These are phyloP conservation scores for Motacilla tschutschensis DNA, from an alignment of 2,113 vertebrate species.

Conservation along the genomic window DNA sequence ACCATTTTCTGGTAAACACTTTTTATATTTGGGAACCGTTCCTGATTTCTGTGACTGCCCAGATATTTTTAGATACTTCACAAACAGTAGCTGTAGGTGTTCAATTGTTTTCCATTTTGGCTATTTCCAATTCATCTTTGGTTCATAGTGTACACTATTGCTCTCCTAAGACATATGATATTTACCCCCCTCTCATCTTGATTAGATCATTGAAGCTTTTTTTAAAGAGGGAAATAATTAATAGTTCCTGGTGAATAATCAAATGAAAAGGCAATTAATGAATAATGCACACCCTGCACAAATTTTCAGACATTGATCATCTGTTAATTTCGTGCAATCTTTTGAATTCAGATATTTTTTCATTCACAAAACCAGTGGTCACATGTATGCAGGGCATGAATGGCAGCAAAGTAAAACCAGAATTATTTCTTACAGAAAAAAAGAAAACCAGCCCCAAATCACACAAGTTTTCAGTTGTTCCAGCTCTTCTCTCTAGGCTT, in stretches of 20 bases:
- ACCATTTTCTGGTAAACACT: not conserved
- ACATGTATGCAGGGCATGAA: not conserved
- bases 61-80: conserved; percentile 19
- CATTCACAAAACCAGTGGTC: not conserved
- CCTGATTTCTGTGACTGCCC: not conserved
- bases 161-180: not conserved
- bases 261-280: conserved; percentile 42
- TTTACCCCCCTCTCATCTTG: not conserved
- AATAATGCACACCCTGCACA: conserved; percentile 14
- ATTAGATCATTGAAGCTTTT: conserved; percentile 33
- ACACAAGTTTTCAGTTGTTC: not conserved
- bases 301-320: conserved; percentile 24
- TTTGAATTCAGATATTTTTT: not conserved
- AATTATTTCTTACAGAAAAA: not conserved
- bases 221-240: conserved; percentile 15
- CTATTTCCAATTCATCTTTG: not conserved
- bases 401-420: not conserved
- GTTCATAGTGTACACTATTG: not conserved
- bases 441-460: not conserved
- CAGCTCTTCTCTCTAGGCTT: not conserved
- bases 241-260: conserved; percentile 23
- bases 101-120: not conserved
- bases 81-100: conserved; percentile 11
- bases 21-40: not conserved
- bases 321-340: not conserved